A percentile compares a stretch with the other conserved stretches of the same genome.
These are phyloP conservation scores for Rhombomys opimus DNA, from an alignment of 2,113 vertebrate genomes.

Conservation along the genomic window DNA sequence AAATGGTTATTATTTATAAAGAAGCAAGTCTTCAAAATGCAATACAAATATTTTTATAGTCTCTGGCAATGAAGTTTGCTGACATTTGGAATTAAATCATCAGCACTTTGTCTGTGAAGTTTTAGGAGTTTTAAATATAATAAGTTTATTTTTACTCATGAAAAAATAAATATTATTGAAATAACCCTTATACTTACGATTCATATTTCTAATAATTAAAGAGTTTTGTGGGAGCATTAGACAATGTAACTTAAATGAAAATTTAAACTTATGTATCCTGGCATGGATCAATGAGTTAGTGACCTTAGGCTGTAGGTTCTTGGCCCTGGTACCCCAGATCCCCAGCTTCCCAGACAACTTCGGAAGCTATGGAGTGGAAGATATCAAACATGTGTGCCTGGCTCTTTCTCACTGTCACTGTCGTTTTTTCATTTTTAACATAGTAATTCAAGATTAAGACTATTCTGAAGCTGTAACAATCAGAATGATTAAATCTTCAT, in stretches of 20 bases:
- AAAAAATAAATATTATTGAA: neutral
- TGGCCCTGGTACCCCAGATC: neutral
- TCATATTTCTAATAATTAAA: too few species aligned
- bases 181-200: too few species aligned
- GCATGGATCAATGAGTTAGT: neutral
- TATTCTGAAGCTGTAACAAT: neutral
- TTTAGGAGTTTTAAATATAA: conserved; percentile 4
- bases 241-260: neutral
- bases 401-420: neutral
- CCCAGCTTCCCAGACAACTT: neutral
- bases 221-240: neutral
- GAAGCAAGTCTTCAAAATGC: neutral
- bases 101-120: neutral
- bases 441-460: neutral
- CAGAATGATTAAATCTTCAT: neutral
- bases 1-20: neutral
- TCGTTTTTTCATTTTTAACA: neutral
- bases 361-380: neutral
- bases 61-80: neutral
- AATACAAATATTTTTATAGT: neutral
- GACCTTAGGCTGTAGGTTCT: neutral
- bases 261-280: neutral
- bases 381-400: neutral
- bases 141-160: neutral
- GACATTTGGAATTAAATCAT: conserved; percentile 1